Evolutionary conservation across 2,797 vertebrate genomes (phyloP).

Genomic region (Tragelaphus oryx): DNA sequence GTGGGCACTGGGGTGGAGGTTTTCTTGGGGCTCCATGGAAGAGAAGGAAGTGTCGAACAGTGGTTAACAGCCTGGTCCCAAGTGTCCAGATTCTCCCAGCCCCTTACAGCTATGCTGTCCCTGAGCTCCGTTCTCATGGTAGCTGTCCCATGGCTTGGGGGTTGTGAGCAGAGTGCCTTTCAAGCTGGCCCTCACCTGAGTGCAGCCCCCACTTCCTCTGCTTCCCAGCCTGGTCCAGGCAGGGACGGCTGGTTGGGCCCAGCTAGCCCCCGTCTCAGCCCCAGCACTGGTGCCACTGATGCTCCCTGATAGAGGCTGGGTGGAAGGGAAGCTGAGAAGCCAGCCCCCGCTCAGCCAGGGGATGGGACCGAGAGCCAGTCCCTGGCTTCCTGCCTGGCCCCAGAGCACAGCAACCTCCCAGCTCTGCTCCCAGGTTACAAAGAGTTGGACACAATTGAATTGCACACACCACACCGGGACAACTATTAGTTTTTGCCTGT

Average conservation of each 20-base stretch:
- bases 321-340: conserved; percentile 35
- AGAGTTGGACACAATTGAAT: not conserved
- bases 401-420: not conserved
- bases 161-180: conserved; percentile 57
- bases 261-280: not conserved
- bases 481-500: not conserved
- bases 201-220: not conserved
- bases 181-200: not conserved
- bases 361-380: not conserved
- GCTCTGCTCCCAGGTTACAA: not conserved
- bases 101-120: not conserved
- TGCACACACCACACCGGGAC: not conserved
- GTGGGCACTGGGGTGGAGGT: not conserved
- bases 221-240: not conserved
- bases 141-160: not conserved
- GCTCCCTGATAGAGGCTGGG: not conserved
- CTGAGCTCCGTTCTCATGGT: not conserved
- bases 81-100: not conserved
- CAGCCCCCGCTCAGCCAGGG: not conserved
- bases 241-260: not conserved
- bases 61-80: not conserved
- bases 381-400: not conserved
- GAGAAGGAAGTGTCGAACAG: not conserved
- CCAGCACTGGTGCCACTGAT: conserved; percentile 48
- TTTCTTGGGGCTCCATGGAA: not conserved